phyloP scores from a whole-genome alignment of 2,888 invertebrate species.

The Ophion slaviceki region DNA sequence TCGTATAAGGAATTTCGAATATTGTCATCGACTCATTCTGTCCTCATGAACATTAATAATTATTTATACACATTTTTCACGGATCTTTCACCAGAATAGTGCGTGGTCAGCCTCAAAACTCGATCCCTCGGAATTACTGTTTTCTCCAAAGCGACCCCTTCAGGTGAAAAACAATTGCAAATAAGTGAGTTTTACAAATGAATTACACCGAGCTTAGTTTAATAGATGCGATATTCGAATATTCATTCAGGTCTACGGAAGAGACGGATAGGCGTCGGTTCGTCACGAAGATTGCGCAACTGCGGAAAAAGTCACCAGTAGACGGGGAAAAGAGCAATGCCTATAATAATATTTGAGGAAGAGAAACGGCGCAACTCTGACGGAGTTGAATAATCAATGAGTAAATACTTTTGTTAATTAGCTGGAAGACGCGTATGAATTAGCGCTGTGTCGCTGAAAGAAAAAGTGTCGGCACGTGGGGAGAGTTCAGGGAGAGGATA shows the following conservation, averaged over 20 bases:
- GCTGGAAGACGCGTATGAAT: constrained; percentile 46
- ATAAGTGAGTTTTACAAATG: neutral
- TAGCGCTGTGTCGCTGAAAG: constrained; percentile 55
- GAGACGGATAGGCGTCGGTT: neutral
- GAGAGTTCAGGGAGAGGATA: neutral
- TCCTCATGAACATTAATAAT: too few species aligned
- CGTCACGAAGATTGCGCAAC: constrained; percentile 47
- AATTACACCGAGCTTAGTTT: neutral
- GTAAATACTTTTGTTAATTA: constrained; percentile 58
- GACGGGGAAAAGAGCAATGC: neutral
- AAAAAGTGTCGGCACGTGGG: constrained; percentile 41
- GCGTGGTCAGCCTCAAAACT: too few species aligned
- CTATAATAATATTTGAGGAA: constrained; percentile 2
- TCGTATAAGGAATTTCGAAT: too few species aligned
- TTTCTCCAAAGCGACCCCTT: too few species aligned
- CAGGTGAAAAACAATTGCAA: neutral
- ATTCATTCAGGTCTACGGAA: constrained; percentile 23
- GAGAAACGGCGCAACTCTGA: neutral
- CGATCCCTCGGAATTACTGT: too few species aligned
- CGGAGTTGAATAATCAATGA: constrained; percentile 34
- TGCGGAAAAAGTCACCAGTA: constrained; percentile 4
- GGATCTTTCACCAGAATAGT: too few species aligned
- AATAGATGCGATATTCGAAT: neutral
- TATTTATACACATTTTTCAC: too few species aligned
- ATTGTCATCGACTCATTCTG: too few species aligned